Percentiles rank a stretch among this genome's conserved stretches.
Conservation (phyloP, 1,140 invertebrate species). For the Drosophila pandora region DNA sequence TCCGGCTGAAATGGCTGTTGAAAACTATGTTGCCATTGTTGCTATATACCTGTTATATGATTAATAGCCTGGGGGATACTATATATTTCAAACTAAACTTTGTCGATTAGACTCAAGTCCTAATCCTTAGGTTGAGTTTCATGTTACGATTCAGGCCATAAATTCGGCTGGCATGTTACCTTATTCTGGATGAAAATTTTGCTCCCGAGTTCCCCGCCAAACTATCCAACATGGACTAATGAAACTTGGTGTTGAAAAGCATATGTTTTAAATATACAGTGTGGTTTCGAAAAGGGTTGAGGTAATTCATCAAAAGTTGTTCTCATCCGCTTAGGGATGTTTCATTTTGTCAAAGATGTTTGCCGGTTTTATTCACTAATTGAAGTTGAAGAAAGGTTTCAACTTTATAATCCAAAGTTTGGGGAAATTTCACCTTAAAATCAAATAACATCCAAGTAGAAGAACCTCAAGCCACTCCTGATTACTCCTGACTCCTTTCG, state of each 20-base stretch:
- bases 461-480: constrained; percentile 1
- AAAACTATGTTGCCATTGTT: constrained; percentile 54
- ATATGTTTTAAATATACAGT: not conserved
- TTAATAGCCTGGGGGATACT: constrained; percentile 62
- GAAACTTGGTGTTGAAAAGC: constrained; percentile 43
- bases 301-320: not conserved
- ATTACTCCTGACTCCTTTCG: no score
- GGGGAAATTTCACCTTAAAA: no score
- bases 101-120: constrained; percentile 58
- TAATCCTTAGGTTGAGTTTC: constrained; percentile 18
- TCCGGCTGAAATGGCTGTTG: constrained; percentile 39
- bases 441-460: no score
- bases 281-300: not conserved
- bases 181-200: constrained; percentile 24
- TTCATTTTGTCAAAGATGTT: no score
- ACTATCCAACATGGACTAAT: constrained; percentile 43
- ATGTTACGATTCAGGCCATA: constrained; percentile 35
- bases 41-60: constrained; percentile 47
- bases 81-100: constrained; percentile 75
- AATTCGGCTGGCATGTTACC: constrained; percentile 43
- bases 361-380: not conserved
- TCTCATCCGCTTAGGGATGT: no score
- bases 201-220: constrained; percentile 5
- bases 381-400: not conserved
- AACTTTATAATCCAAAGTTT: not conserved